A percentile compares a stretch with the other conserved stretches of the same genome.
These are phyloP conservation scores for Rotaria magnacalcarata DNA, from an alignment of 2,888 invertebrate species.

Conservation along the genomic window DNA sequence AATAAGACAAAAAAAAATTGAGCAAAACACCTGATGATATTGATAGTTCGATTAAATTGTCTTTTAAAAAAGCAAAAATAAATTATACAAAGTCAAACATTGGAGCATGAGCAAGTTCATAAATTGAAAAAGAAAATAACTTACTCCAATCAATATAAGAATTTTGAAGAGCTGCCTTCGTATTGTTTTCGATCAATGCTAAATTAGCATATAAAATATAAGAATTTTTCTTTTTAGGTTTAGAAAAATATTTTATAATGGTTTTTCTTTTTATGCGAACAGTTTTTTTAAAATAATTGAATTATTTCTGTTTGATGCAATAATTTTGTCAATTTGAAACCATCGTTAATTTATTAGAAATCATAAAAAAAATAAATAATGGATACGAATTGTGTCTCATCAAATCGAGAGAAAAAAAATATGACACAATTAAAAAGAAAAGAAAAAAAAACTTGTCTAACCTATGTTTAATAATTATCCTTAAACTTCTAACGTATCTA, in stretches of 20 bases:
- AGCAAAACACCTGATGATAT: neutral
- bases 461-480: slow-evolving; percentile 1
- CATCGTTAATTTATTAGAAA: no score
- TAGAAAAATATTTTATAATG: neutral
- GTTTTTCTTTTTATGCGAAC: no score
- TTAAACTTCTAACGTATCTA: slow-evolving; percentile 6
- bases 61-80: neutral
- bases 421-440: no score
- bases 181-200: slow-evolving; percentile 25
- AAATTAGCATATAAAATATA: neutral
- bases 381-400: no score
- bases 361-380: no score
- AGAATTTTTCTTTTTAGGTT: no score
- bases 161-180: slow-evolving; percentile 11
- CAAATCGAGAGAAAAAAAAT: no score
- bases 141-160: slow-evolving; percentile 3
- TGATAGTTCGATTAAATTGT: neutral
- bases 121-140: neutral
- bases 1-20: neutral
- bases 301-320: no score
- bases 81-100: neutral
- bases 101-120: neutral
- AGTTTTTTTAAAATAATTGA: no score
- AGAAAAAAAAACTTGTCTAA: neutral
- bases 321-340: no score